A percentile compares a stretch with the other conserved stretches of the same genome.
Evolutionary conservation across 2,797 vertebrate genomes (phyloP).

Genomic region (Hephaestus fuliginosus): DNA sequence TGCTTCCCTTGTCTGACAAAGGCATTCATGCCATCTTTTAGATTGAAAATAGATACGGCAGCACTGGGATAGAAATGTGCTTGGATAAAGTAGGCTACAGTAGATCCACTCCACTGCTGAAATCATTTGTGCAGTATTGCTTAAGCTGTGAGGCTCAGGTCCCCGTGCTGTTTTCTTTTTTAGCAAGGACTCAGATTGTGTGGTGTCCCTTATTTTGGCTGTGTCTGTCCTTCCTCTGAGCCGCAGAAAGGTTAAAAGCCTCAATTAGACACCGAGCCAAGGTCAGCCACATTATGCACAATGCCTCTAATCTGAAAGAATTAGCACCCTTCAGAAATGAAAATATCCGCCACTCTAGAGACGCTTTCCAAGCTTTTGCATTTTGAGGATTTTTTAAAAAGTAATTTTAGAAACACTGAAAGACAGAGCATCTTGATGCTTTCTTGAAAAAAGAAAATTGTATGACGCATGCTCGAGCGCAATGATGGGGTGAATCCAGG

Average conservation of each 20-base stretch:
- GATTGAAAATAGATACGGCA: constrained; percentile 74
- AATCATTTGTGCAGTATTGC: constrained; percentile 53
- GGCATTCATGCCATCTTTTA: constrained; percentile 66
- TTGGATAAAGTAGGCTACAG: constrained; percentile 46
- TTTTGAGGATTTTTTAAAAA: constrained; percentile 14
- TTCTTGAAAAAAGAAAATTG: constrained; percentile 24
- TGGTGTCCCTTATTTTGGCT: constrained; percentile 59
- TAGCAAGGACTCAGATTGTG: constrained; percentile 57
- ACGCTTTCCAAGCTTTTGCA: constrained; percentile 27
- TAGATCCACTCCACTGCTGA: constrained; percentile 39
- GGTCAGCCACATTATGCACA: constrained; percentile 54
- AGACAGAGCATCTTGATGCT: neutral
- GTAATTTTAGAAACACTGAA: constrained; percentile 15
- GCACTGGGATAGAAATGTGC: constrained; percentile 45
- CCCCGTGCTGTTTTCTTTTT: constrained; percentile 67
- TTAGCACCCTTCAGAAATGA: constrained; percentile 59
- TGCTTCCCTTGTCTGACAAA: constrained; percentile 62
- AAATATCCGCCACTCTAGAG: constrained; percentile 39
- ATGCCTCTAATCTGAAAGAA: constrained; percentile 59
- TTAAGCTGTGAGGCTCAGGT: constrained; percentile 45
- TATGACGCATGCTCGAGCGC: neutral
- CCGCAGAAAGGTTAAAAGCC: constrained; percentile 75
- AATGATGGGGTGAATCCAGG: constrained; percentile 36
- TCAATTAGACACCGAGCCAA: constrained; percentile 72
- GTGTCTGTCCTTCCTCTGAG: constrained; percentile 68